A percentile compares a stretch with the other conserved stretches of the same genome.
phyloP scores from a whole-genome alignment of 2,113 vertebrate species.

The Lagenorhynchus albirostris region DNA sequence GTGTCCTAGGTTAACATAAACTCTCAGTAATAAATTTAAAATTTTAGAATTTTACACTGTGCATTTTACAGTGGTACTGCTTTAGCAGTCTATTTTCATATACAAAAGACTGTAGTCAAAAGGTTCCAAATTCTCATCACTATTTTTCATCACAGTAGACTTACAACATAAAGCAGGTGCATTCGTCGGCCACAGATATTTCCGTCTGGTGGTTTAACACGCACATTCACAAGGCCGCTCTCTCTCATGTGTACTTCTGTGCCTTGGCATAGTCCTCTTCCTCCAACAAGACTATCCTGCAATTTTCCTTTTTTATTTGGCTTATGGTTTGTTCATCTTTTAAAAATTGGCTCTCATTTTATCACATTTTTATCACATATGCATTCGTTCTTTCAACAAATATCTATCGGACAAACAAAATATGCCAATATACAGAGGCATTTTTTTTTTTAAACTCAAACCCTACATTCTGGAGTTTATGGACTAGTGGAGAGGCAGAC shows the following conservation, averaged over 20 bases:
- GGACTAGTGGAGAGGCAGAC: background rate
- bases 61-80: background rate
- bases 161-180: background rate
- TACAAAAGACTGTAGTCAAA: background rate
- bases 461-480: background rate
- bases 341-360: background rate
- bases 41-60: background rate
- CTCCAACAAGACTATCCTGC: background rate
- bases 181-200: background rate
- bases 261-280: background rate
- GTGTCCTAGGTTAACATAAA: background rate
- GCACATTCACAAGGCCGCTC: background rate
- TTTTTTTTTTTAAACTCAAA: background rate
- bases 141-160: background rate
- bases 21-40: background rate
- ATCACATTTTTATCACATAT: background rate
- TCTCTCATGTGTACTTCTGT: background rate
- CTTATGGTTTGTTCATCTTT: background rate
- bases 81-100: background rate
- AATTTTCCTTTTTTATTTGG: background rate
- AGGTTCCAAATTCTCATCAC: background rate
- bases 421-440: background rate
- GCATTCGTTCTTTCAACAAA: background rate
- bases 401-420: background rate
- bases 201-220: background rate